A percentile compares a stretch with the other conserved stretches of the same genome.
Conservation (phyloP, 2,113 vertebrate genomes). For the Peromyscus polionotus region DNA sequence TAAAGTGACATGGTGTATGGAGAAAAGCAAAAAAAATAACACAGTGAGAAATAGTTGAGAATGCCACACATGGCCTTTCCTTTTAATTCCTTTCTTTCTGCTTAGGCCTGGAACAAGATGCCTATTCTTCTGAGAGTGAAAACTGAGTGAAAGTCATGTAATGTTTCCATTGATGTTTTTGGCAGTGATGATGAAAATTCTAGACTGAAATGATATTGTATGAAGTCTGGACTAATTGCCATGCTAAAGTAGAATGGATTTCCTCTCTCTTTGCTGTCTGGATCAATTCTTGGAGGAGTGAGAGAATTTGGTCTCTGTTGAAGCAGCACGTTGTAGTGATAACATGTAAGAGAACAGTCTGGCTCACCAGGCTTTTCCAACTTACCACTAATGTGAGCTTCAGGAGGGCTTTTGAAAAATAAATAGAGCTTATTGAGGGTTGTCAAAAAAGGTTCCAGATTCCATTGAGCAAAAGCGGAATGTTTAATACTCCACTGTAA, state of each 20-base stretch:
- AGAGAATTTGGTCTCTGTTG: constrained; percentile 62
- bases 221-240: constrained; percentile 83
- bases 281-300: constrained; percentile 81
- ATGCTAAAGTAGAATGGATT: constrained; percentile 82
- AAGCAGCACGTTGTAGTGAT: constrained; percentile 72
- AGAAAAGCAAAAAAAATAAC: neutral
- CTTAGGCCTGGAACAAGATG: constrained; percentile 70
- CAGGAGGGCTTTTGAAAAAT: constrained; percentile 74
- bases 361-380: constrained; percentile 64
- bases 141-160: constrained; percentile 76
- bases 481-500: constrained; percentile 74
- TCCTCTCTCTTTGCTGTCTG: constrained; percentile 81
- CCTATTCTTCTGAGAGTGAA: constrained; percentile 77
- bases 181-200: constrained; percentile 84
- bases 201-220: constrained; percentile 85
- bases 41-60: constrained; percentile 33
- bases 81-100: constrained; percentile 68
- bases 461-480: constrained; percentile 80
- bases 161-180: constrained; percentile 88
- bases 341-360: constrained; percentile 61
- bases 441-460: constrained; percentile 83
- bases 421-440: constrained; percentile 70
- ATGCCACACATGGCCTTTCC: neutral
- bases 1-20: neutral
- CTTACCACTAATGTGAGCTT: constrained; percentile 62